These are phyloP conservation scores for Andrena chrysosceles DNA, from an alignment of 2,888 invertebrate species.

Conservation along the genomic window DNA sequence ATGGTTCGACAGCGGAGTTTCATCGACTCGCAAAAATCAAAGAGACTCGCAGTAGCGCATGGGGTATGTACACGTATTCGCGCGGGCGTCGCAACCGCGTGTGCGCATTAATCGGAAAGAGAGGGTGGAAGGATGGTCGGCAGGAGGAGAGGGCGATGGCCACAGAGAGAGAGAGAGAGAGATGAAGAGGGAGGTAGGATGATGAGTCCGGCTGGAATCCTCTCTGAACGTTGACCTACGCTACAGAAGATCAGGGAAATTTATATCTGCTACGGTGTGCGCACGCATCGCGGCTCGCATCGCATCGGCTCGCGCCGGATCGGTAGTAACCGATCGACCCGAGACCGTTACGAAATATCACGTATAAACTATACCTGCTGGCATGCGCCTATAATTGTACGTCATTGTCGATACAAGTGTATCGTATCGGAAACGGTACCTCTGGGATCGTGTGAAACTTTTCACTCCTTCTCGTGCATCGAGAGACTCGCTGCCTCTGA, in stretches of 20 bases:
- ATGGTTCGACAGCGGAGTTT: no score
- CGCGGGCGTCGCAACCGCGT: not conserved
- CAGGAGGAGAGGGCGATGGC: not conserved
- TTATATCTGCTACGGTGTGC: slow-evolving; percentile 50
- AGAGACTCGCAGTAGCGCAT: not conserved
- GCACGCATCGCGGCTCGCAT: slow-evolving; percentile 25
- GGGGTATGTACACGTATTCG: no score
- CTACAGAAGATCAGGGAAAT: slow-evolving; percentile 64
- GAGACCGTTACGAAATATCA: slow-evolving; percentile 62
- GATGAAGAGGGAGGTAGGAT: slow-evolving; percentile 13
- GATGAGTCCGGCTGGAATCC: slow-evolving; percentile 62
- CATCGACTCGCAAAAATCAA: not conserved
- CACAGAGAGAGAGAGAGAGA: slow-evolving; percentile 5
- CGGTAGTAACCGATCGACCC: slow-evolving; percentile 46
- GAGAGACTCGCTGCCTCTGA: not conserved
- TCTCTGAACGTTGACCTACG: slow-evolving; percentile 69
- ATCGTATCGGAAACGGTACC: slow-evolving; percentile 27
- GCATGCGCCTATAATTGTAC: slow-evolving; percentile 32
- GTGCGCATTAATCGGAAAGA: not conserved
- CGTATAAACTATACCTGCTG: slow-evolving; percentile 38
- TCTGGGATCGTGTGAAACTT: slow-evolving; percentile 22
- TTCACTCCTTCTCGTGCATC: not conserved
- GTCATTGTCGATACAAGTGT: slow-evolving; percentile 31
- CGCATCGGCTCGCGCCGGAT: slow-evolving; percentile 12
- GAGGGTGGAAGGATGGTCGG: no score